phyloP scores from a whole-genome alignment of 2,888 invertebrate species.

The Serripes groenlandicus region DNA sequence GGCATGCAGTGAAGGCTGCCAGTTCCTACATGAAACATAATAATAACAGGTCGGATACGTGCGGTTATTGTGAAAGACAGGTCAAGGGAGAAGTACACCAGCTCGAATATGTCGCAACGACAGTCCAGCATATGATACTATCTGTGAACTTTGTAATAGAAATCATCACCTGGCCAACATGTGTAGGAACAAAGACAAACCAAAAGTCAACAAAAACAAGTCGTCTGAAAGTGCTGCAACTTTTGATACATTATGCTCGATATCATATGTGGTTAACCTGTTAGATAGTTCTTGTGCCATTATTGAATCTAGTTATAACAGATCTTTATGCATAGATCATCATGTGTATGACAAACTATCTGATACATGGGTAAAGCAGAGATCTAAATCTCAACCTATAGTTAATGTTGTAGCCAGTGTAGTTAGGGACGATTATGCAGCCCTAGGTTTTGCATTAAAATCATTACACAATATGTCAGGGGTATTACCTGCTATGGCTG shows the following conservation, averaged over 20 bases:
- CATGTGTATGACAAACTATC: slow-evolving; percentile 67
- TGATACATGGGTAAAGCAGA: slow-evolving; percentile 44
- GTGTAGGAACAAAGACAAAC: slow-evolving; percentile 53
- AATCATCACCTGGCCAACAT: slow-evolving; percentile 56
- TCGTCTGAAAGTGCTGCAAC: slow-evolving; percentile 25
- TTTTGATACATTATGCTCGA: slow-evolving; percentile 43
- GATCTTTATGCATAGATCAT: slow-evolving; percentile 63
- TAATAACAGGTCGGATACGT: background rate
- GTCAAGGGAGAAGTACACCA: slow-evolving; percentile 63
- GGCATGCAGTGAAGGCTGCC: slow-evolving; percentile 44
- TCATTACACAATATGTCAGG: slow-evolving; percentile 2
- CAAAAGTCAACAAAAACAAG: background rate
- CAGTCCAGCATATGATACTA: slow-evolving; percentile 64
- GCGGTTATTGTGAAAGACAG: slow-evolving; percentile 56
- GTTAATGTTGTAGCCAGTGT: slow-evolving; percentile 34
- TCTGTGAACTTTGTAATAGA: slow-evolving; percentile 56
- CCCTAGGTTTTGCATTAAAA: slow-evolving; percentile 52
- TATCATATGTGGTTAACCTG: background rate
- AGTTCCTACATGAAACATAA: slow-evolving; percentile 8
- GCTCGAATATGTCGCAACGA: slow-evolving; percentile 38
- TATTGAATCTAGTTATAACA: slow-evolving; percentile 65
- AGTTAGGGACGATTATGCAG: slow-evolving; percentile 44
- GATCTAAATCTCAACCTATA: slow-evolving; percentile 64
- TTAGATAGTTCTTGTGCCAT: slow-evolving; percentile 30
- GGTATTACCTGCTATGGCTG: slow-evolving; percentile 56